Evolutionary conservation across 2,888 invertebrate species (phyloP), one percentile per base, ranked within the genome.

Genomic region (Sphaerophoria rueppellii): DNA sequence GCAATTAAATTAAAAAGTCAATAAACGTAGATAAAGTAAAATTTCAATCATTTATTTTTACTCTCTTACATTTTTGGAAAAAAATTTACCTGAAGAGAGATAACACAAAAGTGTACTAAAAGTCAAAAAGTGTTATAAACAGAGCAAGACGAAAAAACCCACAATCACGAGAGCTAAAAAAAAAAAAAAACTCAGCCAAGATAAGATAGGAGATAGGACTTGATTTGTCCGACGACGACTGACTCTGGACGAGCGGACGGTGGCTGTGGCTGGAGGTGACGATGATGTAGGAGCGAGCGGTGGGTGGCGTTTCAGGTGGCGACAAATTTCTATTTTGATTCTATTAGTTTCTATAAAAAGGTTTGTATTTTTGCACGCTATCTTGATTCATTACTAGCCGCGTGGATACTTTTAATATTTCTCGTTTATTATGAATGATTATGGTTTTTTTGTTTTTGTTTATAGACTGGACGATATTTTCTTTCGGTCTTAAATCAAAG

Each of bases 151-250:
- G 55, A 80, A 82, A 79, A 83, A 83, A 83, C 80, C 83, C 83
- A 80, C 75, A 83, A 69, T 79, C 67, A 2, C 24, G 57, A 75
- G 35, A 50, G 63, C 16, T 52, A 37, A n/a, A 14, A 6, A 48
- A 37, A 52, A 43, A 43, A 43, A 43, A 9, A 43, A 43, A 43
- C 11, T 43, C 6, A 24, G 24, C 2, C 24, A 37, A 60, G 83
- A 83, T 83, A 80, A 83, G 83, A 83, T 83, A 80, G 55, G 65
- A 83, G 83, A 83, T 83, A 80, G 55, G 65, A 57, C 5, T 46
- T 35, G 67, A 60, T 11, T 48, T 57, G 54, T 12, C 4, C 16
- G 35, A 50, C 4, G 9, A 6, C 14, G n/a, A 24, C 2, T 4
- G 40, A 4, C 3, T 24, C 24, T 2, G 24, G 24, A 37, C 37